A percentile compares a stretch with the other conserved stretches of the same genome.
These are phyloP conservation scores for Thereva unica DNA, from an alignment of 2,888 invertebrate species.

Conservation along the genomic window DNA sequence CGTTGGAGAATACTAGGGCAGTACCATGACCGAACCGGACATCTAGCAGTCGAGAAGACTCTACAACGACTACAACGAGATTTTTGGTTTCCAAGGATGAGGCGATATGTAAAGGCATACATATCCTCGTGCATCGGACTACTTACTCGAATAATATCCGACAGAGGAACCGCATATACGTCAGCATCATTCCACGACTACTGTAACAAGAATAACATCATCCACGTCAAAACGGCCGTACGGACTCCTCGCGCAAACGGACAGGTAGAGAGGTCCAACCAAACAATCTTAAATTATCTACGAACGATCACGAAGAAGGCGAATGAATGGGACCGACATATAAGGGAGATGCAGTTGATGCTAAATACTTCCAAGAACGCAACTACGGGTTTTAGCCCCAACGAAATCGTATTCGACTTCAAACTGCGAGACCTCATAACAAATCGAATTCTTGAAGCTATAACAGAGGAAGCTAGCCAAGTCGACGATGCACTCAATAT, in stretches of 20 bases:
- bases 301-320: background rate
- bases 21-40: conserved; percentile 31
- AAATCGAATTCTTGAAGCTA: background rate
- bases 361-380: background rate
- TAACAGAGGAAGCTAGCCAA: background rate
- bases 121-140: conserved; percentile 19
- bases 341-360: background rate
- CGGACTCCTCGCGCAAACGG: conserved; percentile 44
- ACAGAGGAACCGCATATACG: conserved; percentile 22
- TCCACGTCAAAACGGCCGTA: conserved; percentile 45
- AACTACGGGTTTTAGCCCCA: background rate
- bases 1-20: conserved; percentile 12
- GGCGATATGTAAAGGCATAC: conserved; percentile 27
- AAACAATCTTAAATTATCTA: background rate
- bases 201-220: conserved; percentile 41
- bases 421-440: background rate
- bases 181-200: too few species aligned
- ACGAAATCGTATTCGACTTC: background rate
- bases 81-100: conserved; percentile 28
- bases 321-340: background rate
- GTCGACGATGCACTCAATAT: too few species aligned
- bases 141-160: conserved; percentile 1
- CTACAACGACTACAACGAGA: background rate
- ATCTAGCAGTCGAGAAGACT: conserved; percentile 34
- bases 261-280: conserved; percentile 40